Percentiles rank a stretch among this genome's conserved stretches.
These are phyloP conservation scores for Paedocypris sp. DNA, from an alignment of 2,113 vertebrate species.

Conservation along the genomic window DNA sequence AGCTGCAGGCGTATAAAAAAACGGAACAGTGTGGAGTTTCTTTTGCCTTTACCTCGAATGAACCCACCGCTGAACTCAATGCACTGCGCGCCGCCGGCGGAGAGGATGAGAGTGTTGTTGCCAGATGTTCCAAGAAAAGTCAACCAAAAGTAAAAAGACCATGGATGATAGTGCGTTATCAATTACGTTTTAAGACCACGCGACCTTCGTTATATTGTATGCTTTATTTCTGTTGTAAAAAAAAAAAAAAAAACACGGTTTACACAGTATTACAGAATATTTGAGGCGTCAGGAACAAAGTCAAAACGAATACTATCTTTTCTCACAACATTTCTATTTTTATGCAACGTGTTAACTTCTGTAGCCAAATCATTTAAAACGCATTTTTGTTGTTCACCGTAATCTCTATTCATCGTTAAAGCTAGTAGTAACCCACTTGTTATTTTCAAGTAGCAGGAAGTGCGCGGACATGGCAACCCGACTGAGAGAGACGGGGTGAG, in stretches of 20 bases:
- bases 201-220: neutral
- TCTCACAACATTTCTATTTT: too few relatives aligned
- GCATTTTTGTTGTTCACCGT: too few relatives aligned
- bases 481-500: neutral
- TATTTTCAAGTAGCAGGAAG: neutral
- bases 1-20: constrained; percentile 47
- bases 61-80: constrained; percentile 62
- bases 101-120: constrained; percentile 14
- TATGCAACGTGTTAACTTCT: too few relatives aligned
- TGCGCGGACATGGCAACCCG: neutral
- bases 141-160: too few relatives aligned
- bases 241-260: neutral
- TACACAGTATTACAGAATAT: neutral
- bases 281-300: too few relatives aligned
- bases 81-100: constrained; percentile 46
- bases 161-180: too few relatives aligned
- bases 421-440: too few relatives aligned
- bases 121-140: neutral
- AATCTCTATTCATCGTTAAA: too few relatives aligned
- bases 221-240: too few relatives aligned
- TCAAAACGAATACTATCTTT: too few relatives aligned
- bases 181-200: too few relatives aligned
- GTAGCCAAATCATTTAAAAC: too few relatives aligned
- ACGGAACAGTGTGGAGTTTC: constrained; percentile 57
- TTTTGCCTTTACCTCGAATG: constrained; percentile 64